A percentile compares a stretch with the other conserved stretches of the same genome.
These are phyloP conservation scores for Scleropages formosus DNA, from an alignment of 2,797 vertebrate species.

Conservation along the genomic window DNA sequence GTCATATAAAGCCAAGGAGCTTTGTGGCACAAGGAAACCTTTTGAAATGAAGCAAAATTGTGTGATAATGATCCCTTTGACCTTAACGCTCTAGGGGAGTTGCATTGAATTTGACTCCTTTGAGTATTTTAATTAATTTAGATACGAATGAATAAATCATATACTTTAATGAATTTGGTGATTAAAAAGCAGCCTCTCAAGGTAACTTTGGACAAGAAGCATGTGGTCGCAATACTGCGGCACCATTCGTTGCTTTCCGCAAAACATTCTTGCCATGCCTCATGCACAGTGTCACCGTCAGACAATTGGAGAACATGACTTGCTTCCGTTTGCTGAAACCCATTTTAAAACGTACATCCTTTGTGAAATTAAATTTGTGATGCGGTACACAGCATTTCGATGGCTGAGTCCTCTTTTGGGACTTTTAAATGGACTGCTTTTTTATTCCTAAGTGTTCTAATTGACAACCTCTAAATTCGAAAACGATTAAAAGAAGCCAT, in stretches of 20 bases:
- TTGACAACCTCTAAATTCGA: slow-evolving; percentile 15
- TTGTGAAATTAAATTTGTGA: not conserved
- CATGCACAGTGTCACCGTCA: not conserved
- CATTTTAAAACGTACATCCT: not conserved
- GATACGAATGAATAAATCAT: not conserved
- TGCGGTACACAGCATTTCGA: not conserved
- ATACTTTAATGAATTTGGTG: not conserved
- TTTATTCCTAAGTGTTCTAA: slow-evolving; percentile 5
- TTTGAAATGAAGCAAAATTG: not conserved
- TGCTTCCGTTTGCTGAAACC: not conserved
- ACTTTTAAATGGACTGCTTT: not conserved
- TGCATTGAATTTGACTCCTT: not conserved
- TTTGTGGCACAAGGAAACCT: not conserved
- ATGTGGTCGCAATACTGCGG: not conserved
- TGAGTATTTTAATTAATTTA: not conserved
- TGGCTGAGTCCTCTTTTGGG: slow-evolving; percentile 27
- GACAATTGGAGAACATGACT: not conserved
- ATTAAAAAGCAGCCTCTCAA: not conserved
- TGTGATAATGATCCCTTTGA: slow-evolving; percentile 22
- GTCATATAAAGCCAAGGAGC: not conserved
- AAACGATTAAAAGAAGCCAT: slow-evolving; percentile 24
- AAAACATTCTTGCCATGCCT: not conserved
- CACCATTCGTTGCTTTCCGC: not conserved
- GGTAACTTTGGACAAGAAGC: not conserved
- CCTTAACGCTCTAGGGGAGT: not conserved